These are phyloP conservation scores for Malthinus flaveolus DNA, from an alignment of 2,888 invertebrate genomes.

Conservation along the genomic window DNA sequence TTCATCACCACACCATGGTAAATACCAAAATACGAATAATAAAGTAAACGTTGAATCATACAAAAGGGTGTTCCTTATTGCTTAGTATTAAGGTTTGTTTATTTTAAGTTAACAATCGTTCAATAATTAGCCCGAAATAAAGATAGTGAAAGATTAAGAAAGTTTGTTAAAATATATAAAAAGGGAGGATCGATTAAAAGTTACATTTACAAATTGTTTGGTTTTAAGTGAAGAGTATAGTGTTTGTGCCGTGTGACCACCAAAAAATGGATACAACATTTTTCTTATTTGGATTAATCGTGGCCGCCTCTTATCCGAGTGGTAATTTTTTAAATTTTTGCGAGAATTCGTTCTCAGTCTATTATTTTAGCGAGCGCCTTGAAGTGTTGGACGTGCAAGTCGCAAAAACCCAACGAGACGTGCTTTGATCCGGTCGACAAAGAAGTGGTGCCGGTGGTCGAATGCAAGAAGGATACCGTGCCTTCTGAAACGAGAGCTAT, in stretches of 20 bases:
- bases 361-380: not conserved
- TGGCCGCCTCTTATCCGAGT: no score
- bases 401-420: not conserved
- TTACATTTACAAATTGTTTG: not conserved
- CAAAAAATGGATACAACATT: not conserved
- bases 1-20: not conserved
- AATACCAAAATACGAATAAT: no score
- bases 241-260: not conserved
- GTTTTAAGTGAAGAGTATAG: not conserved
- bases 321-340: no score
- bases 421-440: constrained; percentile 1
- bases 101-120: no score
- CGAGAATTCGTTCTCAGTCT: no score
- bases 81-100: no score
- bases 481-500: no score
- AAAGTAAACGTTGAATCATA: no score
- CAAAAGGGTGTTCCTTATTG: no score
- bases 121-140: no score
- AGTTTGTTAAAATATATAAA: no score
- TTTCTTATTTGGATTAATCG: not conserved
- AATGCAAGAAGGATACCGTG: not conserved
- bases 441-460: not conserved
- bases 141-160: no score
- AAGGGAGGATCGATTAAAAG: not conserved
- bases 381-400: not conserved